Conservation (phyloP, 1,140 invertebrate species). For the Caenorhabditis brenneri region DNA sequence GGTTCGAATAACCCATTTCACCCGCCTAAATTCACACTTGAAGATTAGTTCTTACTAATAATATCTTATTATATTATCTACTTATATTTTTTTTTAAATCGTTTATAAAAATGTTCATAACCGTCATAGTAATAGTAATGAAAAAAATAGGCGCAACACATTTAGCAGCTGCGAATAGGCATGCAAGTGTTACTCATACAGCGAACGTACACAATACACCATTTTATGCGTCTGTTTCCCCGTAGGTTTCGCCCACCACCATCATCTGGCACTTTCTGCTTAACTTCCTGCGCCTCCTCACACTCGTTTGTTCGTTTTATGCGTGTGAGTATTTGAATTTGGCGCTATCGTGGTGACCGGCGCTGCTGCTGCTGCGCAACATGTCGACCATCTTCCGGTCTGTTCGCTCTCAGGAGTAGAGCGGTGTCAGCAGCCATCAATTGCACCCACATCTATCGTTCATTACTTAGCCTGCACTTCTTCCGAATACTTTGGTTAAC, state of each 20-base stretch:
- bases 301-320: background rate
- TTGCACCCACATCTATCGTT: background rate
- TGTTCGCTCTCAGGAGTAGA: slow-evolving; percentile 26
- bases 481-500: slow-evolving; percentile 8
- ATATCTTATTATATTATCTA: too few relatives aligned
- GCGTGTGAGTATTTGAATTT: slow-evolving; percentile 31
- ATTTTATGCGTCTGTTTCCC: background rate
- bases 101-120: too few relatives aligned
- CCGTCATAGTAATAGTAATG: too few relatives aligned
- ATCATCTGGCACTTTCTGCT: background rate
- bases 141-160: too few relatives aligned
- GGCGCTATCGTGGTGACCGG: slow-evolving; percentile 3
- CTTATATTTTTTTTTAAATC: too few relatives aligned
- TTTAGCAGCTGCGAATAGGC: background rate
- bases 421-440: slow-evolving; percentile 4
- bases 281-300: background rate
- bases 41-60: too few relatives aligned
- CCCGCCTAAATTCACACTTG: too few relatives aligned
- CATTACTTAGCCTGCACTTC: background rate
- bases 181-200: background rate
- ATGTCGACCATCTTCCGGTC: background rate
- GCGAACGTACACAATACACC: background rate
- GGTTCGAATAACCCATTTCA: too few relatives aligned
- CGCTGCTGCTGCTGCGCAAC: slow-evolving; percentile 10
- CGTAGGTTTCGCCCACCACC: background rate